Evolutionary conservation across 2,888 invertebrate genomes (phyloP).

Genomic region (Drosophila merina): DNA sequence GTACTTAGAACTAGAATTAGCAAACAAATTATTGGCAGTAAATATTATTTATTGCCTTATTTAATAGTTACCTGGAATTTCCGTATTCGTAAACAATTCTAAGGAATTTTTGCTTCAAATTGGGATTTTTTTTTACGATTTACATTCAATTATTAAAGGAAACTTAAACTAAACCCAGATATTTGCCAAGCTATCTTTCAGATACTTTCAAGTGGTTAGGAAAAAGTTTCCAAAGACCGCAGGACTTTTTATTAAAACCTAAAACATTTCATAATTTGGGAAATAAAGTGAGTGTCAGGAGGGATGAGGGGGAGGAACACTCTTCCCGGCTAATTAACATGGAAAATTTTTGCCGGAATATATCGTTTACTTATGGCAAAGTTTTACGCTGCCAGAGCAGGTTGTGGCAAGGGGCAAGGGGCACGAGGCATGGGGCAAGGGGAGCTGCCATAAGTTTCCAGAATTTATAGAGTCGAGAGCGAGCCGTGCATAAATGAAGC

Average conservation of each 20-base stretch:
- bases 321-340: slow-evolving; percentile 43
- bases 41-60: slow-evolving; percentile 1
- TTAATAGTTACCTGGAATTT: slow-evolving; percentile 17
- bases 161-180: slow-evolving; percentile 9
- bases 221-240: slow-evolving; percentile 24
- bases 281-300: slow-evolving; percentile 5
- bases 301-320: no score
- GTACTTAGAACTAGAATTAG: not conserved
- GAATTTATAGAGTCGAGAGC: slow-evolving; percentile 43
- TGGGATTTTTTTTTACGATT: slow-evolving; percentile 2
- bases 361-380: slow-evolving; percentile 33
- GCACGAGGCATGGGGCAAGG: not conserved
- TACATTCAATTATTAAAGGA: slow-evolving; percentile 12
- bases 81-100: slow-evolving; percentile 2
- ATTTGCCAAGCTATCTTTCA: slow-evolving; percentile 6
- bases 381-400: slow-evolving; percentile 10
- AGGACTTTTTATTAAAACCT: slow-evolving; percentile 43
- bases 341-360: slow-evolving; percentile 34
- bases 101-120: no score
- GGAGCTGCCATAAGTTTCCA: slow-evolving; percentile 37
- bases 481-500: slow-evolving; percentile 35
- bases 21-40: not conserved
- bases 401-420: not conserved
- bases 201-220: slow-evolving; percentile 24
- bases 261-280: not conserved